phyloP scores from a whole-genome alignment of 2,797 vertebrate species.

The Holocentrus rufus region DNA sequence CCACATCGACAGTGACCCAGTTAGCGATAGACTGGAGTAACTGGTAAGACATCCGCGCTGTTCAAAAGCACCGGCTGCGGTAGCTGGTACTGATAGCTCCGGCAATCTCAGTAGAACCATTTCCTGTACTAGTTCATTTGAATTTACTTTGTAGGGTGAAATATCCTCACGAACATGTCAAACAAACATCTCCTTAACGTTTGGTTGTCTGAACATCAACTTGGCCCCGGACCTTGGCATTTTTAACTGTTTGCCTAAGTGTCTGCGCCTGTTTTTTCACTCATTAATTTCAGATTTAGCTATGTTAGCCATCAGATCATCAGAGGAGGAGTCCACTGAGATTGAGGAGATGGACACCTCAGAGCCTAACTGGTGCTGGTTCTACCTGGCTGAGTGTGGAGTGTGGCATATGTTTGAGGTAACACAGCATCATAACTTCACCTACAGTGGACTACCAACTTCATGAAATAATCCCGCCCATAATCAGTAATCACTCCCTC shows the following conservation, averaged over 20 bases:
- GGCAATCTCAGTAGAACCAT: conserved; percentile 19
- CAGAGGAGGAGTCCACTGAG: conserved; percentile 80
- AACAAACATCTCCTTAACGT: conserved; percentile 29
- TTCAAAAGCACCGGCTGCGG: conserved; percentile 39
- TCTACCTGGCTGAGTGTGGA: conserved; percentile 96
- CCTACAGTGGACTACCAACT: background rate
- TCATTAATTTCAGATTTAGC: conserved; percentile 65
- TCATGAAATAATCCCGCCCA: too few relatives aligned
- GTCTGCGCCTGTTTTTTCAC: conserved; percentile 15
- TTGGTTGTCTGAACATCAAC: conserved; percentile 17
- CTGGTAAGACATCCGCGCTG: conserved; percentile 53
- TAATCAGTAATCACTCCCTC: too few relatives aligned
- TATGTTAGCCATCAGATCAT: conserved; percentile 77
- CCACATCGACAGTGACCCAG: conserved; percentile 27
- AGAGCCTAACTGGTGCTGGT: conserved; percentile 96
- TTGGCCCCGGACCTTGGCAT: too few relatives aligned
- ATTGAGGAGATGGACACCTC: conserved; percentile 96
- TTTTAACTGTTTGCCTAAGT: conserved; percentile 16
- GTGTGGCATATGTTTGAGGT: conserved; percentile 99
- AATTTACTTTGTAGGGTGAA: conserved; percentile 43
- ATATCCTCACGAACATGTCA: conserved; percentile 21
- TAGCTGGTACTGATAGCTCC: conserved; percentile 50
- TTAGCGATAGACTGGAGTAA: conserved; percentile 33
- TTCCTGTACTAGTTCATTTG: conserved; percentile 35
- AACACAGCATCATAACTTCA: conserved; percentile 36